Base-by-base conservation (phyloP, 2,113 vertebrate species). In the Mesembrinibis cayennensis region DNA sequence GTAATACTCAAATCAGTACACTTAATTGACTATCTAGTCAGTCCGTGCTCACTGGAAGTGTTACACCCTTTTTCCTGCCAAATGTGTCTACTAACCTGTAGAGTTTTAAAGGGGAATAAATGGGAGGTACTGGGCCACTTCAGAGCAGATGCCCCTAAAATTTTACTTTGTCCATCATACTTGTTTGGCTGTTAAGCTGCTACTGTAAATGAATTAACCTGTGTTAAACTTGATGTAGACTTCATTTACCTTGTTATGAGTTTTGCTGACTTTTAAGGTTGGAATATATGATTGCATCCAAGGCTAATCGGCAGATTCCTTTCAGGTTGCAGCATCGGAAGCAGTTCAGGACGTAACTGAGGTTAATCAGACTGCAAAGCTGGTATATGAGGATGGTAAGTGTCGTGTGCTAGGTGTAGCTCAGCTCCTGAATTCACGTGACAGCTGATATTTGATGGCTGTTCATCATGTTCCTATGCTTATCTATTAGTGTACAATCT, bases 381-480 rank as follows among this genome's bases (percentile, higher is more conserved):
- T 99, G 93, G 99, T 99, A 15, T 99, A 99, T 97, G 99, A 99
- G 94, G 99, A 99, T 95, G 99, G 99, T 99, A 96, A 99, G 97
- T 94, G 56, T 26, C 58, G 38, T 14, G 27, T n/a, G 13, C 18
- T 7, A 34, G 21, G 14, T 50, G 25, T 23, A 55, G 19, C 72
- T 70, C 9, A 40, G 34, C 55, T 78, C 18, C 70, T 69, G 58
- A 47, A 23, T 63, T 88, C 45, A 16, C 4, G 3, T 42, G 45
- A 44, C 15, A 50, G 70, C 15, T 3, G 4, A 7, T 44, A 30
- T 30, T 38, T 76, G 47, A 11, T 78, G 52, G n/a, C 77, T 78
- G 13, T 47, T 74, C 8, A 5, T 73, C 6, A 3, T 49, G 49
- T 30, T 73, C 27, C 58, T 85, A 21, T 69, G 73, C 34, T 82